Evolutionary conservation across 2,113 vertebrate species (phyloP).

Genomic region (Thamnaconus septentrionalis): DNA sequence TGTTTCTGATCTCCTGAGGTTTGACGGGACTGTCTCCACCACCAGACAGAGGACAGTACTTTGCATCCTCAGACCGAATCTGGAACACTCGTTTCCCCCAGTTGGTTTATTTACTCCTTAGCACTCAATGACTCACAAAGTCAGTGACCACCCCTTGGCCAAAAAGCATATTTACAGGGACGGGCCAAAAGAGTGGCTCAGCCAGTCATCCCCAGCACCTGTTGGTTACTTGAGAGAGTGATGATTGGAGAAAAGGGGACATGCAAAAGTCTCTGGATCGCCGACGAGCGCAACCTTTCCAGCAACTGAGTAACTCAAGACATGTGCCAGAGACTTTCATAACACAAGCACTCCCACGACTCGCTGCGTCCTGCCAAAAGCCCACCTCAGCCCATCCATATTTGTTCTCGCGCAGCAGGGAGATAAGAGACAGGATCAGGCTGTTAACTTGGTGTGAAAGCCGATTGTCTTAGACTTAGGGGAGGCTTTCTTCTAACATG

Average conservation of each 20-base stretch:
- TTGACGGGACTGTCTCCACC: no score
- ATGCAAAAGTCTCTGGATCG: constrained; percentile 43
- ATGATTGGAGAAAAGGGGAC: constrained; percentile 48
- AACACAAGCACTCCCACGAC: constrained; percentile 41
- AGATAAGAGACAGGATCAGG: constrained; percentile 26
- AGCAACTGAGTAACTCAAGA: constrained; percentile 47
- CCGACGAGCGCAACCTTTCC: constrained; percentile 36
- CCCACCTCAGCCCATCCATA: constrained; percentile 37
- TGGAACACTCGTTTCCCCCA: neutral
- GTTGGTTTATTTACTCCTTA: constrained; percentile 51
- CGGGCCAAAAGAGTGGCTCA: constrained; percentile 48
- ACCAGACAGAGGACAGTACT: neutral
- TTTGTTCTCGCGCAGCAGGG: constrained; percentile 25
- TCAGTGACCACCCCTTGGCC: constrained; percentile 56
- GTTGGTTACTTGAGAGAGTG: constrained; percentile 60
- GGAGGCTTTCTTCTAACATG: neutral
- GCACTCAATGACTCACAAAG: constrained; percentile 50
- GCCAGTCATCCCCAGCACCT: constrained; percentile 51
- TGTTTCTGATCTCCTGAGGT: no score
- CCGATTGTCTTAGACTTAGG: neutral
- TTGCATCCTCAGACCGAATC: neutral
- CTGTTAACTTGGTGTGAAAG: constrained; percentile 9
- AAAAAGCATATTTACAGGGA: constrained; percentile 58
- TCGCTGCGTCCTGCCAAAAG: constrained; percentile 38
- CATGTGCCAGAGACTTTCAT: constrained; percentile 58